phyloP scores from a whole-genome alignment of 2,113 vertebrate genomes.

The Scomber colias region DNA sequence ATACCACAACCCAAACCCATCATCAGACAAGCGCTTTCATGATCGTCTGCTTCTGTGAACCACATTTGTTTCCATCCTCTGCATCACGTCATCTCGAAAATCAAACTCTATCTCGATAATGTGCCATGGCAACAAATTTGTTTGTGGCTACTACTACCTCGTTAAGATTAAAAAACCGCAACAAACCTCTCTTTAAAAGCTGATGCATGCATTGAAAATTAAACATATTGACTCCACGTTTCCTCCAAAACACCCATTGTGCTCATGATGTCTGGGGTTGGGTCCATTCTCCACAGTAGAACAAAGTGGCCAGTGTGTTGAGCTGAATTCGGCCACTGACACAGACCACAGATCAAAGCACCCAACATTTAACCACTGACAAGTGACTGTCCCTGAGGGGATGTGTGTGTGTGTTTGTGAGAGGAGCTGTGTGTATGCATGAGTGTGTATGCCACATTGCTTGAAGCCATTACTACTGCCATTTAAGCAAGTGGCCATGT shows the following conservation, averaged over 20 bases:
- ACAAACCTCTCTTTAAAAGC: background rate
- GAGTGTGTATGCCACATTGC: conserved; percentile 1
- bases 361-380: conserved; percentile 40
- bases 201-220: background rate
- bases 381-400: conserved; percentile 26
- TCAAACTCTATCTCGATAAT: background rate
- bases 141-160: no score
- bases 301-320: conserved; percentile 63
- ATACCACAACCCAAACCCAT: conserved; percentile 38
- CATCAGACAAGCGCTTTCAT: conserved; percentile 36
- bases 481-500: background rate
- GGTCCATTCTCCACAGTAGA: conserved; percentile 23
- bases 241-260: conserved; percentile 8
- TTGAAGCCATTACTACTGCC: conserved; percentile 7
- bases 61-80: conserved; percentile 28
- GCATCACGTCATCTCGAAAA: conserved; percentile 14
- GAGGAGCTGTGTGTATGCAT: background rate
- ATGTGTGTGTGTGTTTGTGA: conserved; percentile 5
- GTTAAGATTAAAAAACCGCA: background rate
- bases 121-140: no score
- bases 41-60: conserved; percentile 19
- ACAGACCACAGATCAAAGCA: conserved; percentile 53
- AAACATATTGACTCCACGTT: background rate
- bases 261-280: conserved; percentile 12
- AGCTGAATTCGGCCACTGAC: conserved; percentile 27